Percentiles rank a stretch among this genome's conserved stretches.
Conservation (phyloP, 2,888 invertebrate species). For the Matsumyia berberina region DNA sequence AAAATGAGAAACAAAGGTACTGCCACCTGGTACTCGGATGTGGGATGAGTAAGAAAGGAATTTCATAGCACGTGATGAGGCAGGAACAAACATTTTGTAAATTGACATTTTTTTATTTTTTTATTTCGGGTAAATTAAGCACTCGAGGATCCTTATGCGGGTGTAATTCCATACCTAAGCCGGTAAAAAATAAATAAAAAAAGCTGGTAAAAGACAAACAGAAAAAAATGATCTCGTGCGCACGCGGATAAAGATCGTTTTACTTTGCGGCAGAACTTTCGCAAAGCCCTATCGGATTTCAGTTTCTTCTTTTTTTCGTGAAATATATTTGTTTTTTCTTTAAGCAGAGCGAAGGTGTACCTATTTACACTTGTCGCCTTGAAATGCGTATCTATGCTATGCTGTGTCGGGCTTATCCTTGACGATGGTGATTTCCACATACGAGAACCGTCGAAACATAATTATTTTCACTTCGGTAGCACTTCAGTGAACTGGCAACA, state of each 20-base stretch:
- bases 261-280: constrained; percentile 56
- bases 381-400: constrained; percentile 35
- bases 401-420: constrained; percentile 58
- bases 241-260: constrained; percentile 72
- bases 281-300: constrained; percentile 65
- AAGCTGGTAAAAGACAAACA: constrained; percentile 33
- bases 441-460: constrained; percentile 33
- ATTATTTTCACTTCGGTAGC: constrained; percentile 73
- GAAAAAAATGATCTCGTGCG: constrained; percentile 58
- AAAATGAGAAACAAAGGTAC: constrained; percentile 68
- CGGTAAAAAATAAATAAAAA: constrained; percentile 33
- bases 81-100: constrained; percentile 38
- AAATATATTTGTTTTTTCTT: constrained; percentile 15
- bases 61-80: constrained; percentile 55
- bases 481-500: constrained; percentile 53
- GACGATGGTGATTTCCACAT: constrained; percentile 20
- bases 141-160: constrained; percentile 64
- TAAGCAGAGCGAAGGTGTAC: constrained; percentile 61
- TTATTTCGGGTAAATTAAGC: constrained; percentile 65
- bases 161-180: constrained; percentile 60
- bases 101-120: constrained; percentile 26
- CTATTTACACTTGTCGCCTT: constrained; percentile 74
- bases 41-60: constrained; percentile 33
- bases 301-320: constrained; percentile 10
- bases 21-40: constrained; percentile 63